Conservation (phyloP, 2,797 vertebrate genomes). For the Sebastes kiyomatsui region DNA sequence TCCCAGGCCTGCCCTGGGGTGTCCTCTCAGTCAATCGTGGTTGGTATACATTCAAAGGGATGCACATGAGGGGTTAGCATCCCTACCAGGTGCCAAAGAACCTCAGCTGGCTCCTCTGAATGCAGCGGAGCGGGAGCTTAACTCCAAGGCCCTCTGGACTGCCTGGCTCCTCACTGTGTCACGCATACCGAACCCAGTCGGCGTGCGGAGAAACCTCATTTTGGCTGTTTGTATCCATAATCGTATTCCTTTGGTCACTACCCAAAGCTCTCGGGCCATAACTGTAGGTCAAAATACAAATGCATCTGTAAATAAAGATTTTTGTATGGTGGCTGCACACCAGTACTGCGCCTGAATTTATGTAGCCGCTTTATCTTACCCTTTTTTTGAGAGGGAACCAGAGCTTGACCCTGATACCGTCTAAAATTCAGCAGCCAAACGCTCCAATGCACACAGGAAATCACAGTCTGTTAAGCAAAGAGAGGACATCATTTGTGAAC, state of each 20-base stretch:
- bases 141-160: constrained; percentile 16
- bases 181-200: constrained; percentile 11
- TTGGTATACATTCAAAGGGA: constrained; percentile 39
- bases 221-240: constrained; percentile 8
- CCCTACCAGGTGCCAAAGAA: constrained; percentile 32
- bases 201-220: constrained; percentile 33
- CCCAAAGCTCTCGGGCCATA: constrained; percentile 2
- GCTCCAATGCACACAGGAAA: constrained; percentile 9
- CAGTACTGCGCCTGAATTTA: not conserved
- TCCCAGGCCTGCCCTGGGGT: constrained; percentile 11
- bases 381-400: constrained; percentile 11
- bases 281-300: constrained; percentile 14
- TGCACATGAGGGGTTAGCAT: constrained; percentile 25
- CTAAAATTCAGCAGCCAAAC: constrained; percentile 11
- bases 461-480: constrained; percentile 33
- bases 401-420: not conserved
- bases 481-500: constrained; percentile 20
- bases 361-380: not conserved
- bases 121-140: constrained; percentile 30
- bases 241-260: not conserved
- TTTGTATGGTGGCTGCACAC: not conserved
- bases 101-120: constrained; percentile 42
- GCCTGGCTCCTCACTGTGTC: constrained; percentile 16
- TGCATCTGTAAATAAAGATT: not conserved
- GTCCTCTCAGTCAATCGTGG: constrained; percentile 40